Evolutionary conservation across 1,140 invertebrate genomes (phyloP).

Genomic region (Zophobas morio): DNA sequence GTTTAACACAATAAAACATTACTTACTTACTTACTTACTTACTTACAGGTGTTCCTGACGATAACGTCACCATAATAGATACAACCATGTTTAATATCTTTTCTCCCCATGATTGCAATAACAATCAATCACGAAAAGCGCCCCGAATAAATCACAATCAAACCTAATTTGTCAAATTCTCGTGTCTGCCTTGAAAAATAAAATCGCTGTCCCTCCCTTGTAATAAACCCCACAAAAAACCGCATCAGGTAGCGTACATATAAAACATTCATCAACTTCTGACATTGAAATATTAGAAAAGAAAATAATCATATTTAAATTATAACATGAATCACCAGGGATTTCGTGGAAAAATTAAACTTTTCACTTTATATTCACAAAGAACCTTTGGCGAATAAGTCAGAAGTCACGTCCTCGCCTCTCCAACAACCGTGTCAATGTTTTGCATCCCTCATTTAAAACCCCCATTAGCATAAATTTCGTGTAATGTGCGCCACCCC

Average conservation of each 20-base stretch:
- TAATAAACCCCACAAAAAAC: not conserved
- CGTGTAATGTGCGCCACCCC: not conserved
- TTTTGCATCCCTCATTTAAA: not conserved
- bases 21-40: too few relatives aligned
- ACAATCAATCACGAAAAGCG: too few relatives aligned
- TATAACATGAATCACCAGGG: not conserved
- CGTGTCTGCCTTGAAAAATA: not conserved
- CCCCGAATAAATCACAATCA: too few relatives aligned
- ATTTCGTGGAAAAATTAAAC: not conserved
- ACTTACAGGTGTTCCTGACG: too few relatives aligned
- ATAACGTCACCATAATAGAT: too few relatives aligned
- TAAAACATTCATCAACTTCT: not conserved
- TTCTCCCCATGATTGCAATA: too few relatives aligned
- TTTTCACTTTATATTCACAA: not conserved
- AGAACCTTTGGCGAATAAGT: not conserved
- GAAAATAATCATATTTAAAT: not conserved
- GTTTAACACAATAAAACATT: too few relatives aligned
- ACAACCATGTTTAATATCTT: too few relatives aligned
- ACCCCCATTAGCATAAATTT: not conserved
- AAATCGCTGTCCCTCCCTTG: not conserved
- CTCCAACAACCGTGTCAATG: not conserved
- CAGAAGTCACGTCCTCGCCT: not conserved
- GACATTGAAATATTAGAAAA: constrained; percentile 2
- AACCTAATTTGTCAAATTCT: not conserved
- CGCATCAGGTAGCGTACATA: not conserved